These are phyloP conservation scores for Zophobas atratus DNA, from an alignment of 1,140 invertebrate species.

Conservation along the genomic window DNA sequence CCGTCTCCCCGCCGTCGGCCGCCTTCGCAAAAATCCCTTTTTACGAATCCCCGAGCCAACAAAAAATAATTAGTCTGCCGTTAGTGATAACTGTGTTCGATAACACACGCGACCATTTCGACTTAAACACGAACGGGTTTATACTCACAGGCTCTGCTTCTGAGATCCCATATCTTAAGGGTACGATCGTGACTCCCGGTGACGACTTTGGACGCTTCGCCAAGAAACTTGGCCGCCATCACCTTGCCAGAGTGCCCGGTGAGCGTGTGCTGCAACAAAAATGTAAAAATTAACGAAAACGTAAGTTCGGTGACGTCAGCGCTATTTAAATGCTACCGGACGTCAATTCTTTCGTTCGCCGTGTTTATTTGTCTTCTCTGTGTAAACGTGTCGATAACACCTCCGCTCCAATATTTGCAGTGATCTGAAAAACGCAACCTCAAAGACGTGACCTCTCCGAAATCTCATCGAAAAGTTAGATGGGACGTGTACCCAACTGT, in stretches of 20 bases:
- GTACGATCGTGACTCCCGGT: constrained; percentile 96
- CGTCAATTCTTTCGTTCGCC: too few species aligned
- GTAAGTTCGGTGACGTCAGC: too few species aligned
- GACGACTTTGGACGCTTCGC: constrained; percentile 90
- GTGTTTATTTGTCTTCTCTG: too few species aligned
- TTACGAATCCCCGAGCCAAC: too few species aligned
- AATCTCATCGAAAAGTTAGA: too few species aligned
- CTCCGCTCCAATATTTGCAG: too few species aligned
- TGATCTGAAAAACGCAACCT: not conserved
- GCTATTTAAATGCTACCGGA: too few species aligned
- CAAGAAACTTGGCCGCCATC: constrained; percentile 93
- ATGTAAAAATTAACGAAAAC: constrained; percentile 32
- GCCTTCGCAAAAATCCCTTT: too few species aligned
- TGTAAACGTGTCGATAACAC: too few species aligned
- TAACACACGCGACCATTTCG: constrained; percentile 29
- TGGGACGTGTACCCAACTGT: not conserved
- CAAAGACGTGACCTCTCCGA: not conserved
- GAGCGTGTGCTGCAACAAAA: constrained; percentile 88
- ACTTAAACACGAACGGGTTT: constrained; percentile 37
- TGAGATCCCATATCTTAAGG: constrained; percentile 97
- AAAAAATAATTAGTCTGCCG: constrained; percentile 29
- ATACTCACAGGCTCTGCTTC: constrained; percentile 91
- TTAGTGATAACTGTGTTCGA: constrained; percentile 26
- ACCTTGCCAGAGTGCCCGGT: constrained; percentile 98
- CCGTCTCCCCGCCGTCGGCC: too few species aligned